Evolutionary conservation across 1,140 invertebrate genomes (phyloP), one percentile per base, ranked within the genome.

Genomic region (Euschistus heros): DNA sequence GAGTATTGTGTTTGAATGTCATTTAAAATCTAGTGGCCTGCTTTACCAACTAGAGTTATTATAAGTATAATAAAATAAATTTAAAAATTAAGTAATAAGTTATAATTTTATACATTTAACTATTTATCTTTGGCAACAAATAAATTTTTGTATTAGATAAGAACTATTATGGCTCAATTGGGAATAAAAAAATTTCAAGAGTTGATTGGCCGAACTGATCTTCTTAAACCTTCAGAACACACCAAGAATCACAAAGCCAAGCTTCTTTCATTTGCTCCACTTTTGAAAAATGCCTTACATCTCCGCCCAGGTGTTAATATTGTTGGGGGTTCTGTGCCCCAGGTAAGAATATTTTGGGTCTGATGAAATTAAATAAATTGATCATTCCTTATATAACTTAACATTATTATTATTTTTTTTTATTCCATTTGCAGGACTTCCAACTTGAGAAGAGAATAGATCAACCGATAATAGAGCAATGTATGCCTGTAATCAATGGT

Each of bases 121-220:
- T n/a, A n/a, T n/a, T n/a, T n/a, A n/a, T n/a, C n/a, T n/a, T n/a
- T n/a, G n/a, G n/a, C n/a, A n/a, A n/a, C n/a, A n/a, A n/a, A n/a
- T n/a, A n/a, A 46, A 59, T 65, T 67, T 70, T 62, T 44, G 50
- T 70, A 67, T 5, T 64, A 89, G 86, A 84, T 96, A 10, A 85
- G 95, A 68, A 74, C 81, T 37, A 82, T 89, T 65, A 94, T 99
- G 91, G 90, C 95, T 1, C 86, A 85, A 61, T 76, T 99, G 64
- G 97, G 97, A 20, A 85, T 98, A 33, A 78, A 86, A 3, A 86
- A 83, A 68, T 91, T 97, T 80, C 88, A 96, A 78, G 94, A 99
- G 71, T 77, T 98, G 18, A 86, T 99, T 70, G 97, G 97, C 6
- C 84, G 94, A 17, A 96, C 94, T 2, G 96, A 99, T 77, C 77